phyloP scores from a whole-genome alignment of 2,888 invertebrate species.

The Eristalinus aeneus region DNA sequence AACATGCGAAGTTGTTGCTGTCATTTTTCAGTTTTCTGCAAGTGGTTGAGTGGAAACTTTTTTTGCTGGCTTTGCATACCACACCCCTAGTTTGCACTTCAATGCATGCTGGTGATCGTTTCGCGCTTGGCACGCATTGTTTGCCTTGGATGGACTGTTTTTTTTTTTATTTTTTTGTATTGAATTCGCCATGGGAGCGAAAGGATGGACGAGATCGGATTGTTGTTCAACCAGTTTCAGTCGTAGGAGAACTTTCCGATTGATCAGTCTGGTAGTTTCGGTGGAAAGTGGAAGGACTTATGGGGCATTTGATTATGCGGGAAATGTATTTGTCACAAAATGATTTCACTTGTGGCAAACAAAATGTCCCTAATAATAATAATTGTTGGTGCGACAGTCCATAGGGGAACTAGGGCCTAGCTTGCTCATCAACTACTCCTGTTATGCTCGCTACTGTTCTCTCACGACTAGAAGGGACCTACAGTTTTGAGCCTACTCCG shows the following conservation, averaged over 20 bases:
- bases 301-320: no score
- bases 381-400: no score
- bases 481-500: no score
- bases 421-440: no score
- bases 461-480: no score
- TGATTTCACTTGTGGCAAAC: no score
- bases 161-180: slow-evolving; percentile 1
- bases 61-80: slow-evolving; percentile 15
- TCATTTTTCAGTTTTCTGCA: slow-evolving; percentile 23
- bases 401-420: no score
- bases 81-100: slow-evolving; percentile 53
- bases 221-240: slow-evolving; percentile 37
- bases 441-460: no score
- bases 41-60: slow-evolving; percentile 29
- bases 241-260: background rate
- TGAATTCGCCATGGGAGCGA: slow-evolving; percentile 29
- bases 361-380: no score
- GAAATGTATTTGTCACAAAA: no score
- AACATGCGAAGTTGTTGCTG: background rate
- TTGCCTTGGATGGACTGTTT: background rate
- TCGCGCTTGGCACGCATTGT: background rate
- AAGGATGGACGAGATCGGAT: background rate
- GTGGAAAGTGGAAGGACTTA: no score
- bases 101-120: slow-evolving; percentile 34
- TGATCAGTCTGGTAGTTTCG: background rate